Conservation (phyloP, 1,140 invertebrate species). For the Drosophila lini region DNA sequence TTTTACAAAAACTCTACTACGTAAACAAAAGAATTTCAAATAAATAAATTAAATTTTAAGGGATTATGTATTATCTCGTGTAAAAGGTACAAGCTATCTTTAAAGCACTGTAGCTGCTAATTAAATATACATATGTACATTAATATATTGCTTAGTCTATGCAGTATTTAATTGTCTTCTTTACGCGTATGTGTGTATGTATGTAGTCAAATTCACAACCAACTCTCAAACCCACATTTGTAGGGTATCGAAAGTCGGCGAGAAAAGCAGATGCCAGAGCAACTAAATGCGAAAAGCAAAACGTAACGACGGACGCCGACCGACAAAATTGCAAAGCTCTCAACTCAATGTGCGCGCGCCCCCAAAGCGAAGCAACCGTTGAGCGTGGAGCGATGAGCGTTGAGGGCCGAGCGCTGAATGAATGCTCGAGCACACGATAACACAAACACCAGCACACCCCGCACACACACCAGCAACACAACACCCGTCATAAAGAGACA, state of each 20-base stretch:
- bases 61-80: no score
- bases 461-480: constrained; percentile 1
- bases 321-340: constrained; percentile 78
- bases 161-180: no score
- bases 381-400: constrained; percentile 25
- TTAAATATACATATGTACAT: no score
- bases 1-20: not conserved
- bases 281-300: constrained; percentile 33
- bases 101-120: no score
- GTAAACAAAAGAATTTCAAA: no score
- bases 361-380: constrained; percentile 43
- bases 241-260: constrained; percentile 26
- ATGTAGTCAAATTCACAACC: not conserved
- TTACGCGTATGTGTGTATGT: no score
- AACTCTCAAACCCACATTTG: not conserved
- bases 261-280: constrained; percentile 35
- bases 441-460: constrained; percentile 25
- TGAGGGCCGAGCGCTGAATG: constrained; percentile 57
- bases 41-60: no score
- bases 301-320: constrained; percentile 25
- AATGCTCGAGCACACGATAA: constrained; percentile 64
- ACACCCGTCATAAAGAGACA: constrained; percentile 7
- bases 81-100: no score
- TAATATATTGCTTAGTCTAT: no score
- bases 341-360: constrained; percentile 58